Evolutionary conservation across 2,888 invertebrate species (phyloP).

Genomic region (Gymnocheta viridis): DNA sequence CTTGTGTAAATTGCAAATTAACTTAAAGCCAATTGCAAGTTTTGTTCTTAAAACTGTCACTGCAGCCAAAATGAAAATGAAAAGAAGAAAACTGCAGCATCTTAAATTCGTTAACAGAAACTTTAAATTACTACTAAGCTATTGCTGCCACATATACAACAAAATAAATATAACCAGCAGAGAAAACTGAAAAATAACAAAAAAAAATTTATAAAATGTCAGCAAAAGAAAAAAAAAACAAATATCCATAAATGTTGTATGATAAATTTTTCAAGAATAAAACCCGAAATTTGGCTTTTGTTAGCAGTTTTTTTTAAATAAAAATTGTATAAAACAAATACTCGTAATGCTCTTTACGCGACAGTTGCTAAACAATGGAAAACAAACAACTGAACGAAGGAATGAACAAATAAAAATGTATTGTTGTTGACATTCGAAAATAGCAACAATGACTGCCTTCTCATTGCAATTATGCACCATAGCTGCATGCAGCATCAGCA

Average conservation of each 20-base stretch:
- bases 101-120: constrained; percentile 38
- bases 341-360: constrained; percentile 65
- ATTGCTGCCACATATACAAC: constrained; percentile 29
- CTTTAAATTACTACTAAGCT: constrained; percentile 51
- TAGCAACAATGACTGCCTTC: constrained; percentile 40
- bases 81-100: constrained; percentile 16
- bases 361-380: constrained; percentile 65
- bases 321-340: constrained; percentile 44
- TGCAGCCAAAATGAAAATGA: constrained; percentile 18
- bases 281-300: constrained; percentile 45
- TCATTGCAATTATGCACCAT: constrained; percentile 28
- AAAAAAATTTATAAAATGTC: constrained; percentile 30
- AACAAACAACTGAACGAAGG: constrained; percentile 30
- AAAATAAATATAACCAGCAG: constrained; percentile 10
- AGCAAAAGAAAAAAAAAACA: constrained; percentile 23
- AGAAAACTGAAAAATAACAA: neutral
- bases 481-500: constrained; percentile 23
- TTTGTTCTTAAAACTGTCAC: constrained; percentile 33
- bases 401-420: constrained; percentile 52
- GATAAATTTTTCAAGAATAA: constrained; percentile 34
- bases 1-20: constrained; percentile 16
- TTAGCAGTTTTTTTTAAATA: constrained; percentile 54
- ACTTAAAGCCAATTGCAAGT: constrained; percentile 27
- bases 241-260: constrained; percentile 59
- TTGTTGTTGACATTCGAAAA: constrained; percentile 69